Evolutionary conservation across 2,797 vertebrate genomes (phyloP).

Genomic region (Taenioides sp.): DNA sequence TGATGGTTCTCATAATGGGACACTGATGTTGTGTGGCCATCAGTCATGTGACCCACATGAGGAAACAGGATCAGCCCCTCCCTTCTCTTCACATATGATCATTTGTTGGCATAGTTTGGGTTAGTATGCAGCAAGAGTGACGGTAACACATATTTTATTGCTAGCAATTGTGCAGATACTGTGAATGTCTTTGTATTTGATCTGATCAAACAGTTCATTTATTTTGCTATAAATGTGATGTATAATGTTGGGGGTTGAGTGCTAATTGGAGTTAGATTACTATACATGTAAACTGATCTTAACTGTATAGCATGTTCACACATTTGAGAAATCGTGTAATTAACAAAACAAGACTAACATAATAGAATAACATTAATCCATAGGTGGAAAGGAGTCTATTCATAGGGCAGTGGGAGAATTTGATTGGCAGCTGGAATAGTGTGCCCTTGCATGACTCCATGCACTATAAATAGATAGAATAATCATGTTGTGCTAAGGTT

Average conservation of each 20-base stretch:
- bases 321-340: too few species aligned
- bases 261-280: too few species aligned
- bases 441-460: not conserved
- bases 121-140: not conserved
- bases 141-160: not conserved
- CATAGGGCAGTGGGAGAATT: not conserved
- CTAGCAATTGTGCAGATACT: too few species aligned
- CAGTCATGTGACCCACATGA: slow-evolving; percentile 56
- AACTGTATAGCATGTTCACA: too few species aligned
- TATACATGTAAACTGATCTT: too few species aligned
- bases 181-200: too few species aligned
- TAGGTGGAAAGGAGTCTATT: not conserved
- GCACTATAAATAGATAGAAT: not conserved
- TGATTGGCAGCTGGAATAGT: not conserved
- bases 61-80: slow-evolving; percentile 41
- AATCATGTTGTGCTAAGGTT: not conserved
- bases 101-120: not conserved
- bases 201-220: too few species aligned
- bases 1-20: slow-evolving; percentile 63
- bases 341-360: not conserved
- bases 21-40: slow-evolving; percentile 42
- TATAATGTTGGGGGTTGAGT: too few species aligned
- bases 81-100: slow-evolving; percentile 6
- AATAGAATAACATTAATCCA: not conserved
- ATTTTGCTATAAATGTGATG: too few species aligned